phyloP scores from a whole-genome alignment of 2,888 invertebrate genomes.

The Melieria crassipennis region DNA sequence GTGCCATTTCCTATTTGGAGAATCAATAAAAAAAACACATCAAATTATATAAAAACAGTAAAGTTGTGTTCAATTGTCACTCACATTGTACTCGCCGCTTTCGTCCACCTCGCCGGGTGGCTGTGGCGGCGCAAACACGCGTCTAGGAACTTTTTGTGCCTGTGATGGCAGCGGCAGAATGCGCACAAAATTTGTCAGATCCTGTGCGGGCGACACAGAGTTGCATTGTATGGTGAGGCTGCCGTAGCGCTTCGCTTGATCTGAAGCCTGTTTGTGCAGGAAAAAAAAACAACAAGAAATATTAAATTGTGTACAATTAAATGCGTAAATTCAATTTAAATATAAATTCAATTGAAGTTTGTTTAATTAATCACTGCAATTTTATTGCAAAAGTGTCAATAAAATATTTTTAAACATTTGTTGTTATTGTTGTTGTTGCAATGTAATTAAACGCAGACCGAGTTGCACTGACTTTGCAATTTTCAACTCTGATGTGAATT shows the following conservation, averaged over 20 bases:
- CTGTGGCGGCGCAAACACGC: slow-evolving; percentile 75
- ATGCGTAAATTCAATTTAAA: neutral
- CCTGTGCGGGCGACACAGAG: slow-evolving; percentile 71
- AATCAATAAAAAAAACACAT: slow-evolving; percentile 9
- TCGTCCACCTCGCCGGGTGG: slow-evolving; percentile 69
- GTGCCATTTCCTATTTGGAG: slow-evolving; percentile 73
- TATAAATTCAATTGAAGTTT: neutral
- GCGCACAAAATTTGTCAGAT: slow-evolving; percentile 77
- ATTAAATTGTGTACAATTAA: neutral
- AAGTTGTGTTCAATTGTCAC: slow-evolving; percentile 44
- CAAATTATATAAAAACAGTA: neutral
- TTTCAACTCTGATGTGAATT: no score
- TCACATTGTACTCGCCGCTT: slow-evolving; percentile 66
- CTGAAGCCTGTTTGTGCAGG: slow-evolving; percentile 72
- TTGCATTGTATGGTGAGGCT: slow-evolving; percentile 81
- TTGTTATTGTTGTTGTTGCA: no score
- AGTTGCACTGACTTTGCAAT: no score
- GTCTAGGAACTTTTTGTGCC: slow-evolving; percentile 65
- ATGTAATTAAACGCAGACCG: no score
- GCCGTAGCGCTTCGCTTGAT: slow-evolving; percentile 86
- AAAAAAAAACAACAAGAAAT: neutral
- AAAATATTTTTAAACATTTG: no score
- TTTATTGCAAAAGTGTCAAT: no score
- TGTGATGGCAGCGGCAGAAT: slow-evolving; percentile 69
- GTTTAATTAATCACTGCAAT: no score